A percentile compares a stretch with the other conserved stretches of the same genome.
These are phyloP conservation scores for Premnoplex brunnescens DNA, from an alignment of 2,797 vertebrate genomes.

Conservation along the genomic window DNA sequence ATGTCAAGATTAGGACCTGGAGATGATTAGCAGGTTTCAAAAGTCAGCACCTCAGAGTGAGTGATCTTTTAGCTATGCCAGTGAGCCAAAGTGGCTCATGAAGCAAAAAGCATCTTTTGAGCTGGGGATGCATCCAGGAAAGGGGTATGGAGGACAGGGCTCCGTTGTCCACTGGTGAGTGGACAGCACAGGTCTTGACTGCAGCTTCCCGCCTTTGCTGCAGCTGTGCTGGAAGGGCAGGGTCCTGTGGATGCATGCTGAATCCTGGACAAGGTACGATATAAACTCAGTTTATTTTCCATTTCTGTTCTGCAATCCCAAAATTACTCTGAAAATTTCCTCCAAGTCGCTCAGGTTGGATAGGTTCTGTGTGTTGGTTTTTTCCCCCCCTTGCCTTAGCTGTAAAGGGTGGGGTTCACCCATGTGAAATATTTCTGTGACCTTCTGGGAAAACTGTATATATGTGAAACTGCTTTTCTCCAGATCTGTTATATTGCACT, in stretches of 20 bases:
- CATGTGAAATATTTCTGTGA: not conserved
- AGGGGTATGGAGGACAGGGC: not conserved
- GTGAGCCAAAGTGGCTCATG: not conserved
- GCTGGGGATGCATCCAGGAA: not conserved
- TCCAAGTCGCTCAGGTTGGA: not conserved
- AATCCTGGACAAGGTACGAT: not conserved
- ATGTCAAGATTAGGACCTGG: not conserved
- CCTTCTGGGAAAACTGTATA: not conserved
- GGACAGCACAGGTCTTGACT: rapidly evolving
- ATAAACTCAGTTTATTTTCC: not conserved
- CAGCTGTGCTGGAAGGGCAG: not conserved
- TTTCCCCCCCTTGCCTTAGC: rapidly evolving
- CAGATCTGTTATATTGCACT: not conserved
- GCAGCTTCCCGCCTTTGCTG: not conserved
- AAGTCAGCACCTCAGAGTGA: not conserved
- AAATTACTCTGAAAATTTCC: not conserved
- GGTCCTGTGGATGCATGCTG: not conserved
- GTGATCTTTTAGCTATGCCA: not conserved
- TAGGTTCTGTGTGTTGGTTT: not conserved
- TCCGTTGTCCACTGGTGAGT: not conserved
- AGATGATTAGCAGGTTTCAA: not conserved
- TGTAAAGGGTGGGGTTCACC: not conserved
- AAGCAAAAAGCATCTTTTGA: not conserved
- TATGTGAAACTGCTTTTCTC: not conserved
- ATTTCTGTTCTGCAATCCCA: not conserved